Evolutionary conservation across 2,888 invertebrate species (phyloP).

Genomic region (Masnerella sp.): DNA sequence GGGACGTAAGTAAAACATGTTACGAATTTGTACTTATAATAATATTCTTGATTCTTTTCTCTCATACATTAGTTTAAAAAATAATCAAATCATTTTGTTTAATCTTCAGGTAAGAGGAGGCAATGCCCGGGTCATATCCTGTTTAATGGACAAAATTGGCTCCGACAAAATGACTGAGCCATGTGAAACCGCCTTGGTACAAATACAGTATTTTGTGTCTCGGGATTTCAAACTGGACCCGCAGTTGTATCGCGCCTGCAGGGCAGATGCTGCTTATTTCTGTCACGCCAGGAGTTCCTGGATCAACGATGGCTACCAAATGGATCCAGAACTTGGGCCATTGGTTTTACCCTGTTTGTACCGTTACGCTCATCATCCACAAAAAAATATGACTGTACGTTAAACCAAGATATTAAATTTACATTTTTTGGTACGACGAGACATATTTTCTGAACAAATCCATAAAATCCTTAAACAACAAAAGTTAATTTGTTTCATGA

Average conservation of each 20-base stretch:
- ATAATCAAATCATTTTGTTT: not conserved
- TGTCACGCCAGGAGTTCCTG: conserved; percentile 90
- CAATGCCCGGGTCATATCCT: conserved; percentile 91
- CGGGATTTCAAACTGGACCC: conserved; percentile 96
- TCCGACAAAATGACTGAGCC: conserved; percentile 90
- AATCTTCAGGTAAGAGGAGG: conserved; percentile 82
- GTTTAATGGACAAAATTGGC: conserved; percentile 94
- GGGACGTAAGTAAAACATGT: conserved; percentile 77
- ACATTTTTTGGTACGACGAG: too few species aligned
- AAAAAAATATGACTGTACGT: conserved; percentile 75
- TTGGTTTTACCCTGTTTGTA: conserved; percentile 95
- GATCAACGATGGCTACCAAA: conserved; percentile 83
- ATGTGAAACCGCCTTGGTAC: conserved; percentile 94
- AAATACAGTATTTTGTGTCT: conserved; percentile 98
- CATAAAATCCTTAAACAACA: too few species aligned
- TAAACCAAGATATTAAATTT: too few species aligned
- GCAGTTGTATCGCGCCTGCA: conserved; percentile 91
- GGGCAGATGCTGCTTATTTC: conserved; percentile 88
- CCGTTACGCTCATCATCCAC: conserved; percentile 78
- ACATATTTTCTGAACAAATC: not conserved
- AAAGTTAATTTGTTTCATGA: too few species aligned
- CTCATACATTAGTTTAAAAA: too few species aligned
- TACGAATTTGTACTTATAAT: too few species aligned
- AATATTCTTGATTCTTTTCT: too few species aligned
- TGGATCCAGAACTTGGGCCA: conserved; percentile 88